Conservation (phyloP, 1,140 invertebrate species). For the Cryptotermes secundus region DNA sequence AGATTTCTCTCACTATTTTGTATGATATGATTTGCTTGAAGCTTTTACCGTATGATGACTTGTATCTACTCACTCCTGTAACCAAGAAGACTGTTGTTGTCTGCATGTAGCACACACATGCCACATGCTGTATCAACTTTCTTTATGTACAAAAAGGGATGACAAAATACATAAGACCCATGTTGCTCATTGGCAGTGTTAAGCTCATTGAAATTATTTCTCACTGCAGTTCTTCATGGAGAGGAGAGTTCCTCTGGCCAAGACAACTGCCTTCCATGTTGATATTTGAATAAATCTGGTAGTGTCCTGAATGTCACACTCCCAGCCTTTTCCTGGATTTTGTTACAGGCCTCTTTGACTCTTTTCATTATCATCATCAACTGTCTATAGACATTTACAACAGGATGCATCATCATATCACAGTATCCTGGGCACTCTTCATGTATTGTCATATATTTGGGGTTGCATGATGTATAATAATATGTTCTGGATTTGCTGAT, state of each 20-base stretch:
- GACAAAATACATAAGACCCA: not conserved
- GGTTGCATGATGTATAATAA: too few relatives aligned
- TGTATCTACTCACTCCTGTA: not conserved
- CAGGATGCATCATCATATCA: too few relatives aligned
- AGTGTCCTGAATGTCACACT: too few relatives aligned
- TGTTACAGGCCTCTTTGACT: not conserved
- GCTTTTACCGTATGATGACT: too few relatives aligned
- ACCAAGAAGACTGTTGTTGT: not conserved
- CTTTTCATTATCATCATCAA: too few relatives aligned
- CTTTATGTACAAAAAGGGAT: not conserved
- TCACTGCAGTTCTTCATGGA: not conserved
- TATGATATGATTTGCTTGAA: not conserved
- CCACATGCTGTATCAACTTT: not conserved
- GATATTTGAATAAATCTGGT: too few relatives aligned
- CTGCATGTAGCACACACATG: conserved; percentile 34
- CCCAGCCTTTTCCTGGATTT: conserved; percentile 30
- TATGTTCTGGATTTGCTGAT: too few relatives aligned
- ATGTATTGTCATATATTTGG: too few relatives aligned
- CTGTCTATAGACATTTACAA: too few relatives aligned
- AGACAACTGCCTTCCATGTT: too few relatives aligned
- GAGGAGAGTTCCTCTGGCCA: too few relatives aligned
- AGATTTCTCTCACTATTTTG: not conserved
- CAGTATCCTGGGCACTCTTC: too few relatives aligned
- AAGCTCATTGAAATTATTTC: not conserved
- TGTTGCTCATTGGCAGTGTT: not conserved